A percentile compares a stretch with the other conserved stretches of the same genome.
phyloP scores from a whole-genome alignment of 2,888 invertebrate species.

The Cataglyphis altisquamis region DNA sequence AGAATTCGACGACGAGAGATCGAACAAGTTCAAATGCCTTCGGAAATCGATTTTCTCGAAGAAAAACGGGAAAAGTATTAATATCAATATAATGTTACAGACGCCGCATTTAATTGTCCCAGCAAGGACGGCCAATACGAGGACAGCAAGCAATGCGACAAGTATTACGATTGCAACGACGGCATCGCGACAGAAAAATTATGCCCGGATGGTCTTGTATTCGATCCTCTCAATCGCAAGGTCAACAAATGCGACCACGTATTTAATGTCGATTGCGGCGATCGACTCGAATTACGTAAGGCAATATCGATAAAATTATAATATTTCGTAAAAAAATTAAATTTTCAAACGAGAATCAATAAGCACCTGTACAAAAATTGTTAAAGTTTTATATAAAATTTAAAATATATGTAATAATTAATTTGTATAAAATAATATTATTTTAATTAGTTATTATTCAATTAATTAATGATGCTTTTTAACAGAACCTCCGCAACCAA shows the following conservation, averaged over 20 bases:
- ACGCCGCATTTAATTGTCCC: slow-evolving; percentile 92
- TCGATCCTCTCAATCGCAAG: slow-evolving; percentile 94
- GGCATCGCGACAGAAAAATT: slow-evolving; percentile 91
- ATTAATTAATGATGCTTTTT: neutral
- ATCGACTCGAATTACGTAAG: slow-evolving; percentile 96
- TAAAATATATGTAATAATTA: neutral
- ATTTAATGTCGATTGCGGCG: slow-evolving; percentile 96
- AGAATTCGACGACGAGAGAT: slow-evolving; percentile 47
- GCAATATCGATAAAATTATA: neutral
- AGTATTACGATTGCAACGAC: slow-evolving; percentile 93
- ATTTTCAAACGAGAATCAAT: neutral
- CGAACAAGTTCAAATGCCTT: slow-evolving; percentile 59
- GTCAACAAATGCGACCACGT: slow-evolving; percentile 97
- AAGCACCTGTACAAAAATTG: neutral
- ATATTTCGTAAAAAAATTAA: neutral
- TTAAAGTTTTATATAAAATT: neutral
- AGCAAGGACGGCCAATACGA: slow-evolving; percentile 93
- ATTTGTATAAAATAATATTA: neutral
- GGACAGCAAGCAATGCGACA: slow-evolving; percentile 94
- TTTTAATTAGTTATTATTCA: too few relatives aligned
- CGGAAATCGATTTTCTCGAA: slow-evolving; percentile 35
- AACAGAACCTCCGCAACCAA: slow-evolving; percentile 92
- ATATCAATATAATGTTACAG: slow-evolving; percentile 72
- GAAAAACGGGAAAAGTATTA: neutral
- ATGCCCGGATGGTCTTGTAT: slow-evolving; percentile 96